A percentile compares a stretch with the other conserved stretches of the same genome.
These are phyloP conservation scores for Oreamnos americanus DNA, from an alignment of 2,113 vertebrate genomes.

Conservation along the genomic window DNA sequence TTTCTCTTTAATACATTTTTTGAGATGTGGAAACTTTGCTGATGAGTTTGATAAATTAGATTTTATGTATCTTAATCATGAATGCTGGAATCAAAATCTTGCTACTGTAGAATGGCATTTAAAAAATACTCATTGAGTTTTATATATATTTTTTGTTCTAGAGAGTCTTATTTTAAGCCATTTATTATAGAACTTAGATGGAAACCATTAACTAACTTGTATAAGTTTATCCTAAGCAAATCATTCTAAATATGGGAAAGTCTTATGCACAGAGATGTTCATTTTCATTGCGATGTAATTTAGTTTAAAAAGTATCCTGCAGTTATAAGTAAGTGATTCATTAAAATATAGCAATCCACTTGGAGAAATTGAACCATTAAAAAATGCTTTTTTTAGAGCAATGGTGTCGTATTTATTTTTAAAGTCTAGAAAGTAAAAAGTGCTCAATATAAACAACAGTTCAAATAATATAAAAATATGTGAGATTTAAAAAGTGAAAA, in stretches of 20 bases:
- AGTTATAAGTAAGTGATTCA: not conserved
- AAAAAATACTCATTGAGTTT: not conserved
- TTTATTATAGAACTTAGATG: not conserved
- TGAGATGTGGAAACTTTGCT: not conserved
- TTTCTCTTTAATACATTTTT: conserved; percentile 21
- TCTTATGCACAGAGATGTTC: not conserved
- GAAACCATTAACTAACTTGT: conserved; percentile 1
- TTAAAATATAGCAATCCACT: not conserved
- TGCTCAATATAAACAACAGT: not conserved
- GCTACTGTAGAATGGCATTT: not conserved
- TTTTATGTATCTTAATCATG: not conserved
- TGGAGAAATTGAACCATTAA: not conserved
- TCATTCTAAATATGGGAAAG: not conserved
- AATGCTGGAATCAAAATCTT: conserved; percentile 8
- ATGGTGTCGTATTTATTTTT: not conserved
- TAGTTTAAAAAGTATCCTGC: not conserved
- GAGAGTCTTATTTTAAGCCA: not conserved
- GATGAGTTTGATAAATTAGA: conserved; percentile 32
- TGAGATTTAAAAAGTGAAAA: not conserved
- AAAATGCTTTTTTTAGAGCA: not conserved
- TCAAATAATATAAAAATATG: not conserved
- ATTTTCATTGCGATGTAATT: conserved; percentile 15
- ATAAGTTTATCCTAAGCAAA: not conserved
- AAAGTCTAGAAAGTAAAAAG: not conserved
- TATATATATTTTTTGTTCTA: not conserved